These are phyloP conservation scores for Timandra comae DNA, from an alignment of 2,888 invertebrate genomes.

Conservation along the genomic window DNA sequence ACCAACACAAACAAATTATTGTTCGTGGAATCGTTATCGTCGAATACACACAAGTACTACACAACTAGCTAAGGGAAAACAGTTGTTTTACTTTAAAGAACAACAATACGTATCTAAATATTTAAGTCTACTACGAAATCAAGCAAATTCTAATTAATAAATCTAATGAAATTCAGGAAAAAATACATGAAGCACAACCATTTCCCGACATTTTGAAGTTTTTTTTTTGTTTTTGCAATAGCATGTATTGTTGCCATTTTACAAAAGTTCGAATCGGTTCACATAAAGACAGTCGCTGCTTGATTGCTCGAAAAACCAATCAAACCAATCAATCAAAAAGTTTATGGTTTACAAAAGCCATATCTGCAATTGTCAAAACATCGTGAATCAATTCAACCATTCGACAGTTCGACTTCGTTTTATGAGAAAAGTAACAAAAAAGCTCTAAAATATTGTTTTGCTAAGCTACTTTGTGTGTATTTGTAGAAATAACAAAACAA, in stretches of 20 bases:
- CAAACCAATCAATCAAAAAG: too few species aligned
- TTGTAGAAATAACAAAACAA: too few species aligned
- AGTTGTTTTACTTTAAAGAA: not conserved
- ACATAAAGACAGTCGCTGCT: too few species aligned
- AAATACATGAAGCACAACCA: slow-evolving; percentile 53
- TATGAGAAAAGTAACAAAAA: too few species aligned
- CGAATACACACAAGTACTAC: slow-evolving; percentile 43
- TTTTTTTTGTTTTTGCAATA: slow-evolving; percentile 7
- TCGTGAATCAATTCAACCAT: too few species aligned
- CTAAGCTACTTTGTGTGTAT: too few species aligned
- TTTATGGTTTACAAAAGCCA: too few species aligned
- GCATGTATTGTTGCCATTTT: slow-evolving; percentile 1
- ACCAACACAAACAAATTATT: slow-evolving; percentile 64
- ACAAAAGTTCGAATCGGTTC: too few species aligned
- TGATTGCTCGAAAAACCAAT: too few species aligned
- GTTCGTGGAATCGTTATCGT: slow-evolving; percentile 31
- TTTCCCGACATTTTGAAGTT: slow-evolving; percentile 55
- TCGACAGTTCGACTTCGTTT: too few species aligned
- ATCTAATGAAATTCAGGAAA: slow-evolving; percentile 27
- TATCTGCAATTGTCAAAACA: too few species aligned
- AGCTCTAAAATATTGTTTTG: too few species aligned
- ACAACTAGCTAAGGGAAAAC: not conserved
- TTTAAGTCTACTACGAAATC: not conserved
- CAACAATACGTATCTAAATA: not conserved
- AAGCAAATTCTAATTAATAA: slow-evolving; percentile 3